Conservation (phyloP, 2,888 invertebrate genomes). For the Blera fallax region DNA sequence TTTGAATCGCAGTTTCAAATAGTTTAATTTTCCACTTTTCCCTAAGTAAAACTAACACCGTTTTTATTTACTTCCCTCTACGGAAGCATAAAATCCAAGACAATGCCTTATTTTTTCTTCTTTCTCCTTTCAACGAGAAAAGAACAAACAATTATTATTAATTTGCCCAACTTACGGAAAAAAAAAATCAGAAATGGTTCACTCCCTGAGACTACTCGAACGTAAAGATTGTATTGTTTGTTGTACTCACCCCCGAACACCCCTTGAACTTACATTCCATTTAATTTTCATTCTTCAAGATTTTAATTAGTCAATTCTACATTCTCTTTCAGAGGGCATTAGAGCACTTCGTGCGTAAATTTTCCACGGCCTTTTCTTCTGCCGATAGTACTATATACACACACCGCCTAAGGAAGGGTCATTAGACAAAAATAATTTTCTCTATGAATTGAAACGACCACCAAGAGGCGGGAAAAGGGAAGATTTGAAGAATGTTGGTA, state of each 20-base stretch:
- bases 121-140: background rate
- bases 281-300: slow-evolving; percentile 7
- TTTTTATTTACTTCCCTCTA: background rate
- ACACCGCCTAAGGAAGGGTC: background rate
- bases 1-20: no score
- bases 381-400: background rate
- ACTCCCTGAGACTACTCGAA: background rate
- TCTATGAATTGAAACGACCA: slow-evolving; percentile 5
- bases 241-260: background rate
- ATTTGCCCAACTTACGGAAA: background rate
- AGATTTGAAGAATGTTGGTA: background rate
- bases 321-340: background rate
- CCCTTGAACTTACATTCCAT: background rate
- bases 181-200: background rate
- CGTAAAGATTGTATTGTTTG: background rate
- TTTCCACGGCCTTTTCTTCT: background rate
- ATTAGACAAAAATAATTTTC: slow-evolving; percentile 23
- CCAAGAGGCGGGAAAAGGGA: background rate
- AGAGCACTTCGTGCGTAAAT: background rate
- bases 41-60: background rate
- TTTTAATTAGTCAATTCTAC: slow-evolving; percentile 18
- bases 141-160: background rate
- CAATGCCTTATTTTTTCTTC: background rate
- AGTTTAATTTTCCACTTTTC: background rate
- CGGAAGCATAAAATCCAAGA: background rate